Evolutionary conservation across 2,888 invertebrate genomes (phyloP), one percentile per base, ranked within the genome.

Genomic region (Drosophila meridiana): DNA sequence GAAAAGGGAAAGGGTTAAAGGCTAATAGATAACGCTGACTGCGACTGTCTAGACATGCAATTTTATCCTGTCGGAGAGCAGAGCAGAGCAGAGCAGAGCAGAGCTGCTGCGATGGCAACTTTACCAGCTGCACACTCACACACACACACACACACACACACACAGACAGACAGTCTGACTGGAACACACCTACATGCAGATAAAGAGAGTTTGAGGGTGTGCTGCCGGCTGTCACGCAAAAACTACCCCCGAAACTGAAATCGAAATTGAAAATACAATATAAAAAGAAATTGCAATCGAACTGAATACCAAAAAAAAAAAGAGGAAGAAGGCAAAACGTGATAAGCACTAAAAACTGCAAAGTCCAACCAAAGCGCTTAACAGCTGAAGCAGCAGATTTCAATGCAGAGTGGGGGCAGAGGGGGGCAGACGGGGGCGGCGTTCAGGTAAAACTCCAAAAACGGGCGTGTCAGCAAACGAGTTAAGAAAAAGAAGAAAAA

Each of bases 181-280:
- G 59, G 61, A 30, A 45, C 50, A 67, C 57, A 74, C 52, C 57
- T 68, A 69, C 56, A 69, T 34, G 59, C 42, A 52, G 30, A 69
- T 52, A 58, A 63, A 68, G 50, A 58, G 73, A 81, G 79, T 87
- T 84, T 69, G 84, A 79, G 85, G 85, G 85, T 89, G 85, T 79
- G 88, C 63, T 70, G 78, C 53, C 70, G 80, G 69, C 69, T 80
- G 79, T 57, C 67, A 68, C 52, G 88, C 58, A 88, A 90, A 85
- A 85, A 85, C 85, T 85, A 85, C 85, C 85, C 85, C 78, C 73
- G 60, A 87, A 78, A 76, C 61, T 42, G 81, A 68, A 78, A 78
- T 78, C 45, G 71, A 72, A 78, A 84, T 81, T 36, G 69, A 65
- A 75, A 75, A 85, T 60, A 58, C 50, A 61, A 69, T 60, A 58